Conservation (phyloP, 2,888 invertebrate genomes). For the Congeria kusceri region DNA sequence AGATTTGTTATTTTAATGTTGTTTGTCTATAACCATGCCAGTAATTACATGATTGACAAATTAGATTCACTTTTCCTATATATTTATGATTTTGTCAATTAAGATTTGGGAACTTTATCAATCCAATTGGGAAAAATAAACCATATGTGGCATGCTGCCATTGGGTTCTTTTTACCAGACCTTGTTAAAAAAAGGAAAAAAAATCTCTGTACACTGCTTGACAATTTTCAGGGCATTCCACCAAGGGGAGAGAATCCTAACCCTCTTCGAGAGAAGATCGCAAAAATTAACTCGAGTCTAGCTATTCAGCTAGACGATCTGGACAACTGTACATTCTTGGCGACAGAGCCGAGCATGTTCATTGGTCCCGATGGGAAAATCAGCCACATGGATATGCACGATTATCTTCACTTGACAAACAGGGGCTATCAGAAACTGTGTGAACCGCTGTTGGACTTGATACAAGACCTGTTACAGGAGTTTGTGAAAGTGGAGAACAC, state of each 20-base stretch:
- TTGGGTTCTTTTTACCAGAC: no score
- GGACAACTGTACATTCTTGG: constrained; percentile 91
- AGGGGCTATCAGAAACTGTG: constrained; percentile 91
- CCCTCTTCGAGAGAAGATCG: constrained; percentile 91
- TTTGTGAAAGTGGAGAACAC: constrained; percentile 81
- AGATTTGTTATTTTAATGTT: no score
- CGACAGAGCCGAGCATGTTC: constrained; percentile 90
- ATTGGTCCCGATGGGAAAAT: constrained; percentile 88
- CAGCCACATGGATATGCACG: constrained; percentile 96
- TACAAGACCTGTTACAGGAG: constrained; percentile 78
- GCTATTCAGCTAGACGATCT: constrained; percentile 88
- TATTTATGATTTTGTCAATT: no score
- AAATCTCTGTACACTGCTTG: no score
- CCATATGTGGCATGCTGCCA: no score
- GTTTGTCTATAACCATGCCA: no score
- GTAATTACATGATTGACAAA: no score
- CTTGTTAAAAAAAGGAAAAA: no score
- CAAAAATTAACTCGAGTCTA: constrained; percentile 91
- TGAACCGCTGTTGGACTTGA: constrained; percentile 83
- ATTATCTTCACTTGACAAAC: constrained; percentile 94
- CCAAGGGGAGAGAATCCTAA: constrained; percentile 95
- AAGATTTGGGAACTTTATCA: no score
- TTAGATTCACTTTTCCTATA: no score
- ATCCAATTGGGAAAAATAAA: no score
- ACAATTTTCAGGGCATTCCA: constrained; percentile 90